These are phyloP conservation scores for Sardina pilchardus DNA, from an alignment of 2,113 vertebrate species.

Conservation along the genomic window DNA sequence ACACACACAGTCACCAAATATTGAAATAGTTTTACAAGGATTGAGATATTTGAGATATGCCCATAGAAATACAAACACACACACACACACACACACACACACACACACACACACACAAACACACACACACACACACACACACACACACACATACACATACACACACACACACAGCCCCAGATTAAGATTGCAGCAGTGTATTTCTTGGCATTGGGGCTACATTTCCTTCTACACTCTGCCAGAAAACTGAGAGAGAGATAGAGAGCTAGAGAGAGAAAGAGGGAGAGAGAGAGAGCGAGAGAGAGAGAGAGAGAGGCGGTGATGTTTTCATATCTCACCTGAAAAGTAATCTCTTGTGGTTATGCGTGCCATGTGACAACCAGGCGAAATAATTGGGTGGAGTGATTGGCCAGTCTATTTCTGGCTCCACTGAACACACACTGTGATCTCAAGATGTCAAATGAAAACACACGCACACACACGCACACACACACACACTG, in stretches of 20 bases:
- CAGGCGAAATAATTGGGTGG: not conserved
- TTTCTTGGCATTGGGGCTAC: not conserved
- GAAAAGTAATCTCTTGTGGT: not conserved
- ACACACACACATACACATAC: not conserved
- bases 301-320: not conserved
- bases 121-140: not conserved
- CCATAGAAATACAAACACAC: too few species aligned
- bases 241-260: not conserved
- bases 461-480: too few species aligned
- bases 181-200: not conserved
- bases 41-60: too few species aligned
- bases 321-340: constrained; percentile 20
- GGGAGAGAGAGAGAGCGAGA: not conserved
- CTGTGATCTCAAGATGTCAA: not conserved
- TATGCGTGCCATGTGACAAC: not conserved
- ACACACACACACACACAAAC: too few species aligned
- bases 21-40: too few species aligned
- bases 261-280: not conserved
- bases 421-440: not conserved
- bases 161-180: not conserved
- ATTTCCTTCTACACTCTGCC: not conserved
- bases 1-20: too few species aligned
- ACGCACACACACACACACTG: not conserved
- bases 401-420: not conserved
- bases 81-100: too few species aligned